These are phyloP conservation scores for Peribatodes rhomboidaria DNA, from an alignment of 2,888 invertebrate species.

Conservation along the genomic window DNA sequence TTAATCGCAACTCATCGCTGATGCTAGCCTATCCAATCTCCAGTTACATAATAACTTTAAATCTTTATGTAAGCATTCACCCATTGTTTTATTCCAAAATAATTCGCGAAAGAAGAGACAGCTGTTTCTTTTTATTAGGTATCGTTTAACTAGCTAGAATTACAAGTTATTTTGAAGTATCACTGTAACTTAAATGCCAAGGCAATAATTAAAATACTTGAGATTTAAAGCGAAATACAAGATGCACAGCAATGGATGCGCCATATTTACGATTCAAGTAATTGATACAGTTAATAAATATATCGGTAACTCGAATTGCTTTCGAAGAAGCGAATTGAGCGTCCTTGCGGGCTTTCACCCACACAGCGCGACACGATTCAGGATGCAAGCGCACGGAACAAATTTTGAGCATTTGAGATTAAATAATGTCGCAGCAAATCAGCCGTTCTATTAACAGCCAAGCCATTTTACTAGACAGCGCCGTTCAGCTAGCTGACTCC, in stretches of 20 bases:
- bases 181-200: conserved; percentile 53
- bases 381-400: neutral
- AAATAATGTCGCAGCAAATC: too few relatives aligned
- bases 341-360: conserved; percentile 27
- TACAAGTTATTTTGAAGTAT: conserved; percentile 43
- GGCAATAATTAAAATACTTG: conserved; percentile 65
- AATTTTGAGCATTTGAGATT: neutral
- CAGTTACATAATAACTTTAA: conserved; percentile 34
- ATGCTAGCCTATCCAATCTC: conserved; percentile 28
- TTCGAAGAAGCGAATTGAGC: conserved; percentile 69
- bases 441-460: too few relatives aligned
- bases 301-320: conserved; percentile 75
- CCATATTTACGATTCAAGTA: conserved; percentile 70
- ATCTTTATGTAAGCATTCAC: conserved; percentile 28
- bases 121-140: conserved; percentile 43
- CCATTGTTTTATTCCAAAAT: conserved; percentile 33
- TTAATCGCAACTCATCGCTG: conserved; percentile 25
- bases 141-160: conserved; percentile 46
- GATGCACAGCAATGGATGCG: conserved; percentile 56
- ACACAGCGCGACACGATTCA: conserved; percentile 13
- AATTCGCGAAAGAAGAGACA: conserved; percentile 32
- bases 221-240: conserved; percentile 62
- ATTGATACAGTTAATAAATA: conserved; percentile 82
- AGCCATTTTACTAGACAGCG: too few relatives aligned
- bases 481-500: too few relatives aligned